These are phyloP conservation scores for Upupa epops DNA, from an alignment of 2,113 vertebrate species.

Conservation along the genomic window DNA sequence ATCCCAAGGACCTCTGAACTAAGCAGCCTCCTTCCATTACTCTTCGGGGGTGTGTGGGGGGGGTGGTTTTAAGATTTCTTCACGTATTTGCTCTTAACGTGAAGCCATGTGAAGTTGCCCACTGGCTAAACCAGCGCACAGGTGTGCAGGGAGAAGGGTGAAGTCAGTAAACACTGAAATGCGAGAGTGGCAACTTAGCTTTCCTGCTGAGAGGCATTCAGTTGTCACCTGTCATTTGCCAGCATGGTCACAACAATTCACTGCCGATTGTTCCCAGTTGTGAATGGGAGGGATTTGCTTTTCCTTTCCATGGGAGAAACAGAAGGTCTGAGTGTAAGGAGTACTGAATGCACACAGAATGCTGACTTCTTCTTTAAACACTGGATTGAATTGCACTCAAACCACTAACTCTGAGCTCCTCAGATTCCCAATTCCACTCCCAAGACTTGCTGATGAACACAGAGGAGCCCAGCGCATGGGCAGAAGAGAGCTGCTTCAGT, in stretches of 20 bases:
- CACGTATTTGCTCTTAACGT: constrained; percentile 31
- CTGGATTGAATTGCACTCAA: background rate
- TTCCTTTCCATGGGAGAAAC: background rate
- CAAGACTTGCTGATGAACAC: background rate
- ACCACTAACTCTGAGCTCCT: background rate
- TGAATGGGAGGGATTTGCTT: background rate
- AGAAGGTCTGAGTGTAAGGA: background rate
- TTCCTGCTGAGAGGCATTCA: background rate
- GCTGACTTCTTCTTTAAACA: no score
- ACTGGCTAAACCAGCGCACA: background rate
- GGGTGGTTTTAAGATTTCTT: background rate
- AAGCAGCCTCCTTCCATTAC: constrained; percentile 56
- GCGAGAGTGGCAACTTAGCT: background rate
- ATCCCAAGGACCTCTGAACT: constrained; percentile 49
- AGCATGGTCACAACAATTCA: background rate
- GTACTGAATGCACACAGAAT: background rate
- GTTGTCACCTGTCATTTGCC: background rate
- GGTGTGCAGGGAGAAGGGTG: background rate
- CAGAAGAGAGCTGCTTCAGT: background rate
- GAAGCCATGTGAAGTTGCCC: constrained; percentile 9
- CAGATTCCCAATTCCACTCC: background rate
- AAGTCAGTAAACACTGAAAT: background rate
- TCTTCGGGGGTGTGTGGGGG: constrained; percentile 20
- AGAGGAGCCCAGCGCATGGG: rapidly evolving
- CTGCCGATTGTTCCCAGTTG: background rate